Conservation (phyloP, 2,113 vertebrate species). For the Chitala chitala region DNA sequence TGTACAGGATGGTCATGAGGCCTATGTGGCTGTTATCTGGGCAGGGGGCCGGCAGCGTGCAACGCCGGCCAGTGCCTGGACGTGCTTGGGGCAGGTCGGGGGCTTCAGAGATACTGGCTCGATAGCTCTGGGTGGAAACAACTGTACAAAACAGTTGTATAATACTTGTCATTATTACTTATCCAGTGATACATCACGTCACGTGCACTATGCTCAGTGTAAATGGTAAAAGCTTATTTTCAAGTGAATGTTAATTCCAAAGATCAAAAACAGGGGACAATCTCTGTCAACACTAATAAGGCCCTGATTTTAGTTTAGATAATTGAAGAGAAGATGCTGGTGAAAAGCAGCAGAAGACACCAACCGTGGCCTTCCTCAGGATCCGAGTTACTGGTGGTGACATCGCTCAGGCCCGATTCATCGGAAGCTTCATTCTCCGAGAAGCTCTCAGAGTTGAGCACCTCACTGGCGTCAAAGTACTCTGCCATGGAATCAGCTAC, state of each 20-base stretch:
- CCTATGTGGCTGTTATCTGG: conserved; percentile 81
- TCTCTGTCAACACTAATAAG: not conserved
- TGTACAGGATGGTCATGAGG: conserved; percentile 90
- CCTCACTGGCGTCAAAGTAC: conserved; percentile 74
- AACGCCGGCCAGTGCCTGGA: conserved; percentile 55
- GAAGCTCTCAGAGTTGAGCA: conserved; percentile 64
- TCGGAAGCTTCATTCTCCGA: conserved; percentile 70
- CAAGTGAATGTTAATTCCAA: not conserved
- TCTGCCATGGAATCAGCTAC: conserved; percentile 68
- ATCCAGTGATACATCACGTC: too few relatives aligned
- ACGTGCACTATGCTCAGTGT: too few relatives aligned
- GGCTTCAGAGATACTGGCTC: conserved; percentile 36
- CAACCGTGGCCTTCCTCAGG: conserved; percentile 50
- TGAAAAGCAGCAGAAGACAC: conserved; percentile 7
- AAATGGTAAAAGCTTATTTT: too few relatives aligned
- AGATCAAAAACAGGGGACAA: not conserved
- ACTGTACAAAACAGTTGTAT: too few relatives aligned
- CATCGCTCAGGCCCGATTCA: conserved; percentile 63
- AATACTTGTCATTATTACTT: too few relatives aligned
- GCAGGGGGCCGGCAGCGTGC: conserved; percentile 71
- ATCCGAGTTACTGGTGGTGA: conserved; percentile 59
- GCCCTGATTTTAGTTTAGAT: not conserved
- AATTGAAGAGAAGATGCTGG: not conserved
- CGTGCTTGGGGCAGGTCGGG: conserved; percentile 24
- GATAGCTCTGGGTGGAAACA: conserved; percentile 36